Evolutionary conservation across 2,113 vertebrate species (phyloP).

Genomic region (Chlorocebus sabaeus): DNA sequence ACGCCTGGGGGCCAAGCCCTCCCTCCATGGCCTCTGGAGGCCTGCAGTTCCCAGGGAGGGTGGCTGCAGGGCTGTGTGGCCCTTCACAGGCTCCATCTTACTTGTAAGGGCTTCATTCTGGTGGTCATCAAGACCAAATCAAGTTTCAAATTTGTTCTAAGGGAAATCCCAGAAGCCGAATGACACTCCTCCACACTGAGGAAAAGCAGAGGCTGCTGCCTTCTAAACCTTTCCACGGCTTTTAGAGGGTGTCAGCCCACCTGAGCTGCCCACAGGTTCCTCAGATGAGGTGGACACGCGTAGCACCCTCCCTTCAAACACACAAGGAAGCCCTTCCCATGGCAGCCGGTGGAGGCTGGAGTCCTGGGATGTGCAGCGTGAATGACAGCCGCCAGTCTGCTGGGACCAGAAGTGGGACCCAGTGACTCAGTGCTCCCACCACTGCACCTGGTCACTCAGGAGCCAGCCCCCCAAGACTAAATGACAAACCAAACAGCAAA

Average conservation of each 20-base stretch:
- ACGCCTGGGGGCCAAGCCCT: not conserved
- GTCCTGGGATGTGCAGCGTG: not conserved
- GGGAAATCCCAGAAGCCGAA: not conserved
- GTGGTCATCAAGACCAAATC: too few relatives aligned
- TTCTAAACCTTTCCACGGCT: not conserved
- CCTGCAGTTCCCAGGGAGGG: not conserved
- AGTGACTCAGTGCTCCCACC: not conserved
- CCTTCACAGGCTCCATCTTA: not conserved
- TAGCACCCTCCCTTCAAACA: not conserved
- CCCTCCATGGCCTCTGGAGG: not conserved
- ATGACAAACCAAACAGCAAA: not conserved
- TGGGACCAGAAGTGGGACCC: too few relatives aligned
- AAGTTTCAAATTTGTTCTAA: not conserved
- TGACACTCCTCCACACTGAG: too few relatives aligned
- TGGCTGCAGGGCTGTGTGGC: not conserved
- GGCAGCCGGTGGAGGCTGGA: not conserved
- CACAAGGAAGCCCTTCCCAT: not conserved
- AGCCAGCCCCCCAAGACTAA: rapidly evolving
- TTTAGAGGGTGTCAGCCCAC: not conserved
- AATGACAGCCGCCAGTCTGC: too few relatives aligned
- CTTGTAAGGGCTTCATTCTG: not conserved
- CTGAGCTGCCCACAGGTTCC: not conserved
- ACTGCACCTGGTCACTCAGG: not conserved
- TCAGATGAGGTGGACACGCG: too few relatives aligned
- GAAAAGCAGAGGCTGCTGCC: not conserved